These are phyloP conservation scores for Acrocephalus arundinaceus DNA, from an alignment of 2,113 vertebrate genomes.

Conservation along the genomic window DNA sequence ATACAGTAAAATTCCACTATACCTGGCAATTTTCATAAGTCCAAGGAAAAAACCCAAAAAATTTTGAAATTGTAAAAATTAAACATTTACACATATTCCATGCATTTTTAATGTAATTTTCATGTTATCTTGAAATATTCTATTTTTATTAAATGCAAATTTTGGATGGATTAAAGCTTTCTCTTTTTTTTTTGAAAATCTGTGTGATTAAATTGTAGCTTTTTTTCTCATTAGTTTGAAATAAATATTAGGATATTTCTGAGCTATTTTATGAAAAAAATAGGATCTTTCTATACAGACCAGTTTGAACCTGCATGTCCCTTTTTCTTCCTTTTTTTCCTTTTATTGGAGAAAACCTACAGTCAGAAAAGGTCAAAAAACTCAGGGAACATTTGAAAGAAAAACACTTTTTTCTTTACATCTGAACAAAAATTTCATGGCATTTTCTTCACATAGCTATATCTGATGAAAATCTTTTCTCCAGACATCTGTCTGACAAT, in stretches of 20 bases:
- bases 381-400: not conserved
- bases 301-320: not conserved
- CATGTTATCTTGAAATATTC: not conserved
- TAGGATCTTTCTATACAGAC: not conserved
- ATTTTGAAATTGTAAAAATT: not conserved
- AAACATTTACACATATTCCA: not conserved
- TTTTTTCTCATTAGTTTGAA: not conserved
- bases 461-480: not conserved
- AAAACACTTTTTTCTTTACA: not conserved
- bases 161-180: not conserved
- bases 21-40: not conserved
- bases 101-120: not conserved
- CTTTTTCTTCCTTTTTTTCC: not conserved
- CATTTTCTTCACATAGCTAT: not conserved
- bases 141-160: not conserved
- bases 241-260: not conserved
- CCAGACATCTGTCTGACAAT: not conserved
- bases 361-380: not conserved
- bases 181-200: not conserved
- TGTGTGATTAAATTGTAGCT: not conserved
- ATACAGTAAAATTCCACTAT: not conserved
- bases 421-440: not conserved
- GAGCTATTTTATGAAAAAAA: not conserved
- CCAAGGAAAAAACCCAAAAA: not conserved
- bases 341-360: not conserved